Percentiles rank a stretch among this genome's conserved stretches.
These are phyloP conservation scores for Gymnocephalus cernua DNA, from an alignment of 2,113 vertebrate species.

Conservation along the genomic window DNA sequence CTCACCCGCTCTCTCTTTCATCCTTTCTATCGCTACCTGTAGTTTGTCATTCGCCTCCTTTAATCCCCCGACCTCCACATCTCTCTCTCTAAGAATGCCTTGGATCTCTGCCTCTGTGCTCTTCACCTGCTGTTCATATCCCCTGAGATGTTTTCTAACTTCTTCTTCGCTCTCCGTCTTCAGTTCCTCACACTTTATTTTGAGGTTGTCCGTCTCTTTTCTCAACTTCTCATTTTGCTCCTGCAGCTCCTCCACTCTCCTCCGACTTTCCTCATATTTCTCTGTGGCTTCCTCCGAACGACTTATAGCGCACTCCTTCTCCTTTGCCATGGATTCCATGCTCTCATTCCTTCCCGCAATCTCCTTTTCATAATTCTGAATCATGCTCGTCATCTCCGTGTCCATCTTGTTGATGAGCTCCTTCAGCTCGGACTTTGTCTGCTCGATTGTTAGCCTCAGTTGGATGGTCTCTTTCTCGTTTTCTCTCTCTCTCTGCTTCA, in stretches of 20 bases:
- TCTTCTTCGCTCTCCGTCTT: conserved; percentile 50
- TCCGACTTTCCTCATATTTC: conserved; percentile 42
- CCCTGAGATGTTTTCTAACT: conserved; percentile 24
- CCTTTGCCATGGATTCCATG: conserved; percentile 3
- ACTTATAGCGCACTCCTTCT: conserved; percentile 26
- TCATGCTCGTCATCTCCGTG: conserved; percentile 73
- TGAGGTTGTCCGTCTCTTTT: conserved; percentile 54
- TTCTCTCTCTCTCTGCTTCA: conserved; percentile 52
- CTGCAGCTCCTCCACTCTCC: conserved; percentile 46
- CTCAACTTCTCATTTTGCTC: conserved; percentile 55
- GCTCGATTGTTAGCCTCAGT: conserved; percentile 66
- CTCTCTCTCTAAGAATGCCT: conserved; percentile 28
- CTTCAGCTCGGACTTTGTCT: conserved; percentile 71
- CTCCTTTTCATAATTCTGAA: conserved; percentile 67
- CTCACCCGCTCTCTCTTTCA: conserved; percentile 31
- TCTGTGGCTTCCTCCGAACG: conserved; percentile 34
- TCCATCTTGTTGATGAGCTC: conserved; percentile 68
- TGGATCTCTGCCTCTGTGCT: conserved; percentile 39
- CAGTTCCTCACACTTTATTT: conserved; percentile 49
- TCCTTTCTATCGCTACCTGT: conserved; percentile 41
- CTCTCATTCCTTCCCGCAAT: conserved; percentile 37
- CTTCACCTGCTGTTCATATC: conserved; percentile 47
- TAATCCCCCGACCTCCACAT: conserved; percentile 41
- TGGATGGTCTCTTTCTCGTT: conserved; percentile 62
- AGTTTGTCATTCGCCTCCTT: conserved; percentile 48